These are phyloP conservation scores for Cheilosia soror DNA, from an alignment of 2,888 invertebrate species.

Conservation along the genomic window DNA sequence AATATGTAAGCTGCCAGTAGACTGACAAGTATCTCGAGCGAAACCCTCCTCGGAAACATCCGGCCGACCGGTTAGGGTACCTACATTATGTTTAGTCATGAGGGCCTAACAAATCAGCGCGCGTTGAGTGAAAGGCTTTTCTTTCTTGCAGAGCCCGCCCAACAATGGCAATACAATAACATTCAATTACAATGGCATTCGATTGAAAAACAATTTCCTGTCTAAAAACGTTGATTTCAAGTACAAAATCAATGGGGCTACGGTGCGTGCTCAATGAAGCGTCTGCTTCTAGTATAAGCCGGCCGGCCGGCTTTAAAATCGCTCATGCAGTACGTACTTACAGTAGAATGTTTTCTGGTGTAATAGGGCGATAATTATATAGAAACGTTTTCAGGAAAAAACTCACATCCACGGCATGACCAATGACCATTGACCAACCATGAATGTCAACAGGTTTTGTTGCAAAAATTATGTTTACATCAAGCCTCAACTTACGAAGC, in stretches of 20 bases:
- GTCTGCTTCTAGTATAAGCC: conserved; percentile 27
- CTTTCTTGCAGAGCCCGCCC: conserved; percentile 13
- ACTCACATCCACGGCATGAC: background rate
- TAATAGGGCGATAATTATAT: background rate
- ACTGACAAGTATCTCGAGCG: conserved; percentile 47
- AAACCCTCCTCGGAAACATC: conserved; percentile 51
- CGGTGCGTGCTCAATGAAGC: conserved; percentile 64
- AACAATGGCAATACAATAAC: background rate
- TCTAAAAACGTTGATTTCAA: conserved; percentile 45
- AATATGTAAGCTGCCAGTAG: conserved; percentile 12
- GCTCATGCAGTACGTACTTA: conserved; percentile 39
- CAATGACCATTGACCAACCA: background rate
- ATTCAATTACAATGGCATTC: conserved; percentile 14
- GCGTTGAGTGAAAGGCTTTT: conserved; percentile 18
- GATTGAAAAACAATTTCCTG: conserved; percentile 63
- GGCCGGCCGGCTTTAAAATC: conserved; percentile 45
- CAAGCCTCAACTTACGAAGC: background rate
- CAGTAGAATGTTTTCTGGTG: background rate
- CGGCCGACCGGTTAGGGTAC: conserved; percentile 14
- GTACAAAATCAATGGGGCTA: conserved; percentile 57
- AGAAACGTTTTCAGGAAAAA: background rate
- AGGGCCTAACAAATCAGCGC: background rate
- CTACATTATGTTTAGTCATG: background rate
- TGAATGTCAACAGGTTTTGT: conserved; percentile 15
- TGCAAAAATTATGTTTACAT: background rate